phyloP scores from a whole-genome alignment of 1,140 invertebrate genomes.

The Charaxes varanes region DNA sequence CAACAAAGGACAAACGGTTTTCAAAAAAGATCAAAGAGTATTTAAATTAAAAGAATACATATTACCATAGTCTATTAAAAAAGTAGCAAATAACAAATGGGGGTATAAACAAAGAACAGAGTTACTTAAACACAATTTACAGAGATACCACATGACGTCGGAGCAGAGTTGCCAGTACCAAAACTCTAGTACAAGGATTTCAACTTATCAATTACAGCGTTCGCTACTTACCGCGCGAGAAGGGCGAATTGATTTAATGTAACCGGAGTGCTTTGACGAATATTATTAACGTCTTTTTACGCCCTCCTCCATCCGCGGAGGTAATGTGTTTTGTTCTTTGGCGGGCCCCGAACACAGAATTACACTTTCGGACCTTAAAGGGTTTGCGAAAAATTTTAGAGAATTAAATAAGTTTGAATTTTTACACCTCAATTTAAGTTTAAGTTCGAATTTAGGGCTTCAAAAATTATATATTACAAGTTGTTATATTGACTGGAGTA shows the following conservation, averaged over 20 bases:
- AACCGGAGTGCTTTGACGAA: conserved; percentile 72
- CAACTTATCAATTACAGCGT: conserved; percentile 74
- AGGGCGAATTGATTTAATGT: conserved; percentile 74
- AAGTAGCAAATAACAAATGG: too few species aligned
- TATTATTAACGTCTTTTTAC: conserved; percentile 73
- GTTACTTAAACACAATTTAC: conserved; percentile 28
- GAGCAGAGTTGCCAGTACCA: conserved; percentile 45
- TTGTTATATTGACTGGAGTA: too few species aligned
- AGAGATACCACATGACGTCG: conserved; percentile 41
- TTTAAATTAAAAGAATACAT: too few species aligned
- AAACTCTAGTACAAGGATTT: conserved; percentile 72
- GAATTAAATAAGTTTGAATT: too few species aligned
- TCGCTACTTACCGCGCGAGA: conserved; percentile 71
- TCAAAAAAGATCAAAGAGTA: too few species aligned
- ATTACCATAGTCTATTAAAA: too few species aligned
- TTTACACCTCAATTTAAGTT: too few species aligned
- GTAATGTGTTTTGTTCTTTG: conserved; percentile 69
- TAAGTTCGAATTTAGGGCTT: too few species aligned
- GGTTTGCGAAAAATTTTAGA: too few species aligned
- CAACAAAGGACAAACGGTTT: too few species aligned
- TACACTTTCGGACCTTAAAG: conserved; percentile 53
- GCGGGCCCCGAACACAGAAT: conserved; percentile 51
- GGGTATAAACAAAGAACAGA: conserved; percentile 5
- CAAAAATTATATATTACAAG: too few species aligned
- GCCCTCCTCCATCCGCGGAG: conserved; percentile 52